These are phyloP conservation scores for Synergus umbraculus DNA, from an alignment of 2,888 invertebrate species.

Conservation along the genomic window DNA sequence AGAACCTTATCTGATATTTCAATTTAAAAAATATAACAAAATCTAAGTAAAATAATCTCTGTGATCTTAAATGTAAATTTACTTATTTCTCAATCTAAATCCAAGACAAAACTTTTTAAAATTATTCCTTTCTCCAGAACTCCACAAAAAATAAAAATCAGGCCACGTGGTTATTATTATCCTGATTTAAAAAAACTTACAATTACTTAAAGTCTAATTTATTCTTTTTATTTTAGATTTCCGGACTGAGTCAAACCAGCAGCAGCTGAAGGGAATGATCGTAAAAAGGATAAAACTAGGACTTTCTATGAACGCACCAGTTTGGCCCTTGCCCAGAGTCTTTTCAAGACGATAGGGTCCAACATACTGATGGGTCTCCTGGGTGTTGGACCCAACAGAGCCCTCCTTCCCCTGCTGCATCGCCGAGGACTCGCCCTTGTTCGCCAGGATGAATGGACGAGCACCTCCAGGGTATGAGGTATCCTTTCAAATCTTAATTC, in stretches of 20 bases:
- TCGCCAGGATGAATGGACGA: slow-evolving; percentile 66
- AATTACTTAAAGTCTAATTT: background rate
- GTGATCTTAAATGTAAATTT: too few species aligned
- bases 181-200: background rate
- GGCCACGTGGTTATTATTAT: background rate
- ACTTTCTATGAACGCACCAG: slow-evolving; percentile 84
- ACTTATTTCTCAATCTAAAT: too few species aligned
- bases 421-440: slow-evolving; percentile 66
- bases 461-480: slow-evolving; percentile 4
- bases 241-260: background rate
- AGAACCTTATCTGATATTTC: too few species aligned
- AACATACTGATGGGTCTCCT: slow-evolving; percentile 94
- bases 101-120: too few species aligned
- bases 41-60: too few species aligned
- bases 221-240: background rate
- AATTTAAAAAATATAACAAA: too few species aligned
- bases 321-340: slow-evolving; percentile 99
- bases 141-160: background rate
- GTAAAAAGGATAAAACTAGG: background rate
- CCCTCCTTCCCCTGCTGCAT: slow-evolving; percentile 75
- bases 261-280: background rate
- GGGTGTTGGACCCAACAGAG: slow-evolving; percentile 74
- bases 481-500: slow-evolving; percentile 42
- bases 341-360: slow-evolving; percentile 99
- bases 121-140: too few species aligned